These are phyloP conservation scores for Eriocheir sinensis DNA, from an alignment of 1,140 invertebrate genomes.

Conservation along the genomic window DNA sequence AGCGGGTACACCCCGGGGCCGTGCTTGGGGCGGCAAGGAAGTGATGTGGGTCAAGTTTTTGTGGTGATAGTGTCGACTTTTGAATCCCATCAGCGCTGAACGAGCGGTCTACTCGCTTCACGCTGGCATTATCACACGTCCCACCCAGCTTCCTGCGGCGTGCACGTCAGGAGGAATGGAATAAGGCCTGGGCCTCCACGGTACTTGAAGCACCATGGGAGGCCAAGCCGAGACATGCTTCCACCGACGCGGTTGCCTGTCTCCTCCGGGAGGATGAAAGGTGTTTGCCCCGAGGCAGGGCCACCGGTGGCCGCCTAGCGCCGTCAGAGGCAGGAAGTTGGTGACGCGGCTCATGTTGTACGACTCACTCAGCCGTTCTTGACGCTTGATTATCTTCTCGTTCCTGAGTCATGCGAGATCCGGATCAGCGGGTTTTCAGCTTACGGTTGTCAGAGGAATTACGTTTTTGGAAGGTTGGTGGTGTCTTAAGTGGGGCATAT, in stretches of 20 bases:
- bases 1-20: neutral
- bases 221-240: neutral
- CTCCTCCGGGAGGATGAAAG: neutral
- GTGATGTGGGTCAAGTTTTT: conserved; percentile 5
- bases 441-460: conserved; percentile 23
- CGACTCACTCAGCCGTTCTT: neutral
- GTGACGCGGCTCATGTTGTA: neutral
- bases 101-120: neutral
- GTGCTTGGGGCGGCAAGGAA: neutral
- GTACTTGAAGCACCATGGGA: no score
- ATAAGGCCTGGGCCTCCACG: neutral
- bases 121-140: neutral
- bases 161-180: neutral
- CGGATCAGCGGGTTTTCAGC: neutral
- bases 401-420: neutral
- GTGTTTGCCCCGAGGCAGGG: neutral
- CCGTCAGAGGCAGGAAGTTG: neutral
- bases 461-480: neutral
- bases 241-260: neutral
- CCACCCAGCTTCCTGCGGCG: neutral
- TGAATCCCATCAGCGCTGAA: neutral
- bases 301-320: neutral
- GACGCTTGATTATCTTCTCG: neutral
- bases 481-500: conserved; percentile 24
- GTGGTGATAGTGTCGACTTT: neutral